Conservation (phyloP, 2,113 vertebrate species). For the Pluvianellus socialis region DNA sequence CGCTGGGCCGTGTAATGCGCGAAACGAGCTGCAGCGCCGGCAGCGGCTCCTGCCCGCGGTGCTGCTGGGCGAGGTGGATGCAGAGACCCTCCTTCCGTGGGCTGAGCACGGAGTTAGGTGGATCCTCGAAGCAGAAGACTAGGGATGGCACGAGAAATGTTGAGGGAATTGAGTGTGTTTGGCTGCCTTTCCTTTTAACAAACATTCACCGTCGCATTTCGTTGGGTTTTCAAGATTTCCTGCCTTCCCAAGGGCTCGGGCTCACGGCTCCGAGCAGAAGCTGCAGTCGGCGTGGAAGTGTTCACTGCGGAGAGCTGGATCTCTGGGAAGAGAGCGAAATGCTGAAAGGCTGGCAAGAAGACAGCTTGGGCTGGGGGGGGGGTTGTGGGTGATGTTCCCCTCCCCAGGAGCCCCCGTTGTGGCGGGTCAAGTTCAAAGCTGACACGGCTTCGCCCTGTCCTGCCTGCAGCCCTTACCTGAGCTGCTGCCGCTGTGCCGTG, state of each 20-base stretch:
- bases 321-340: neutral
- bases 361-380: neutral
- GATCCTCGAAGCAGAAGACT: neutral
- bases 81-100: neutral
- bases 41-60: neutral
- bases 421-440: too few species aligned
- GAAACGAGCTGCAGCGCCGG: neutral
- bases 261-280: neutral
- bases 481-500: neutral
- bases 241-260: neutral
- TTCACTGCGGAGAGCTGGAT: neutral
- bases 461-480: neutral
- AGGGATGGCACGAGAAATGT: neutral
- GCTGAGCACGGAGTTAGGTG: neutral
- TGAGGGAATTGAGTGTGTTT: neutral
- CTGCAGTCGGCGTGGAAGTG: neutral
- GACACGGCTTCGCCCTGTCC: neutral
- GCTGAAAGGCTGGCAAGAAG: neutral
- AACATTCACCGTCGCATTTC: fast-evolving
- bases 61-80: neutral
- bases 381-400: neutral
- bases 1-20: neutral
- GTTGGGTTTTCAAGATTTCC: neutral
- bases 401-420: neutral
- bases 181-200: neutral